Conservation (phyloP, 1,140 invertebrate species). For the Tetragnatha versicolor region DNA sequence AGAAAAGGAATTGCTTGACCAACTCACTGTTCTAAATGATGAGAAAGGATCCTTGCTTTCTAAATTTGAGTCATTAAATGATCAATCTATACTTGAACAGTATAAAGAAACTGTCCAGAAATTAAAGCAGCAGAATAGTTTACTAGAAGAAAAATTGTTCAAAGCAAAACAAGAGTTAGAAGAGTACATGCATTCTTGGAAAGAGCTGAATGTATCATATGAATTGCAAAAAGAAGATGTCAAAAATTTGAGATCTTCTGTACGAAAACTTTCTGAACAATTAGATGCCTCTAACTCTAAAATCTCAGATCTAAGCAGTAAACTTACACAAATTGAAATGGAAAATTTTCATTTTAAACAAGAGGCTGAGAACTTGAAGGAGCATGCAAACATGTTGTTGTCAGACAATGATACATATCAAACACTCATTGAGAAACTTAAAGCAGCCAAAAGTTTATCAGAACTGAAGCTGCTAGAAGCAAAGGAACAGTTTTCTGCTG, state of each 20-base stretch:
- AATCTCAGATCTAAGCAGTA: neutral
- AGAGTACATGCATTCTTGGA: conserved; percentile 26
- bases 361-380: conserved; percentile 29
- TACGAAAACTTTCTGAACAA: conserved; percentile 4
- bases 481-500: conserved; percentile 11
- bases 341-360: conserved; percentile 27
- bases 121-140: conserved; percentile 15
- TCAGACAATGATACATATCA: conserved; percentile 45
- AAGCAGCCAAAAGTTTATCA: neutral
- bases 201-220: conserved; percentile 24
- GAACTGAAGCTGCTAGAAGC: conserved; percentile 6
- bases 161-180: conserved; percentile 14
- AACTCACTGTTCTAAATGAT: neutral
- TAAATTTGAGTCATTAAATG: neutral
- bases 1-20: neutral
- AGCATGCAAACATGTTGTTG: conserved; percentile 39
- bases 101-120: neutral
- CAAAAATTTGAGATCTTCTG: neutral
- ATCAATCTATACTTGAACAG: neutral
- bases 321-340: neutral
- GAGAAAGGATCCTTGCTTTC: neutral
- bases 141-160: conserved; percentile 14
- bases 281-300: neutral
- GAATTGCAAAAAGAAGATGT: conserved; percentile 38
- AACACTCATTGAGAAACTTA: conserved; percentile 24